Percentiles rank a stretch among this genome's conserved stretches.
Conservation (phyloP, 2,113 vertebrate genomes). For the Trichechus manatus region DNA sequence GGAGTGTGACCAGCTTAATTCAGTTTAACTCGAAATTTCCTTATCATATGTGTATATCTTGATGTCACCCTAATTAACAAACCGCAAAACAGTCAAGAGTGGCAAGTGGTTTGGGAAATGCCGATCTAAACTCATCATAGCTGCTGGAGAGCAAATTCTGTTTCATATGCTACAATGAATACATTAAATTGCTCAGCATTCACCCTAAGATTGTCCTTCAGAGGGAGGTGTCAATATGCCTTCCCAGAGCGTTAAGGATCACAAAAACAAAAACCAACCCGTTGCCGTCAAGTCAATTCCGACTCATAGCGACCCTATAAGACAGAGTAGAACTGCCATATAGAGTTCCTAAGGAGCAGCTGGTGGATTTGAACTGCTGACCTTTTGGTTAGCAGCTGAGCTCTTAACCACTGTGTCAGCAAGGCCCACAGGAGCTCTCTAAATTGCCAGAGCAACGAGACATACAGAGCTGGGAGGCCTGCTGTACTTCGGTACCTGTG, state of each 20-base stretch:
- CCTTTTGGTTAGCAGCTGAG: too few relatives aligned
- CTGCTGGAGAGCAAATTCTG: background rate
- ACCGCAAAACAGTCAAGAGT: background rate
- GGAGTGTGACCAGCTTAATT: background rate
- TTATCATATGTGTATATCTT: background rate
- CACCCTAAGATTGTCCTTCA: background rate
- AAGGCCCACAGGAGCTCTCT: background rate
- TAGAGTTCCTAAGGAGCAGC: too few relatives aligned
- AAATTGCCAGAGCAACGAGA: background rate
- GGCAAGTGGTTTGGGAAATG: background rate
- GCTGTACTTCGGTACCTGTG: constrained; percentile 89
- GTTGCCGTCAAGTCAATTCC: too few relatives aligned
- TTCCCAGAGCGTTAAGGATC: background rate
- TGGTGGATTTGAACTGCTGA: too few relatives aligned
- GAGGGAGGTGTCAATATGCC: background rate
- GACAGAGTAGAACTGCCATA: too few relatives aligned
- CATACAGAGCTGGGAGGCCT: background rate
- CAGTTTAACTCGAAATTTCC: background rate
- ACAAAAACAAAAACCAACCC: background rate
- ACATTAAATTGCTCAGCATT: background rate
- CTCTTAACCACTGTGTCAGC: too few relatives aligned
- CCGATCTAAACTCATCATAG: background rate
- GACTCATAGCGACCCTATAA: too few relatives aligned
- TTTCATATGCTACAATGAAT: background rate
- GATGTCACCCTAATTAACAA: background rate